Conservation (phyloP, 2,113 vertebrate genomes). For the Lipophrys pholis region DNA sequence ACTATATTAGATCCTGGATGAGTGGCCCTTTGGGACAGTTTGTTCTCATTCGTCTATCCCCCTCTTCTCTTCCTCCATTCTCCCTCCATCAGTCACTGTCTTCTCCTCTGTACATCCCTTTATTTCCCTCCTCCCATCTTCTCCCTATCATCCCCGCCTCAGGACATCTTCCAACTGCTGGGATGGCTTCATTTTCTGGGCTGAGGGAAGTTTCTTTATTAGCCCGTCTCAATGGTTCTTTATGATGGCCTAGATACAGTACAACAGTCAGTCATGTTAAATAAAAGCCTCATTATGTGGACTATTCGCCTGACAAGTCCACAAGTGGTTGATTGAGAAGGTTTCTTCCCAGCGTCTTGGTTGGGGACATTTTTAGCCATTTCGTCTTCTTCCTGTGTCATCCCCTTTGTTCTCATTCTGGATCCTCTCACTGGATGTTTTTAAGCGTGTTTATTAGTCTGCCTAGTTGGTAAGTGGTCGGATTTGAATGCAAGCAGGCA, state of each 20-base stretch:
- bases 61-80: conserved; percentile 8
- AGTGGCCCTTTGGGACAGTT: conserved; percentile 65
- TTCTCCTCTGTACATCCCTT: conserved; percentile 21
- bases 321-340: conserved; percentile 46
- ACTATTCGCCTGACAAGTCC: conserved; percentile 36
- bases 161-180: conserved; percentile 57
- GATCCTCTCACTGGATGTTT: not conserved
- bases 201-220: conserved; percentile 67
- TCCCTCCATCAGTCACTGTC: conserved; percentile 1
- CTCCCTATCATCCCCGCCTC: conserved; percentile 41
- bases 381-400: not conserved
- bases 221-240: conserved; percentile 63
- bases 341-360: not conserved
- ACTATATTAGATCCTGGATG: conserved; percentile 78
- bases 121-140: conserved; percentile 1
- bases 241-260: conserved; percentile 63
- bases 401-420: no score
- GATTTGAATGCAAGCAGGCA: not conserved
- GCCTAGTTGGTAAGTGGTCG: not conserved
- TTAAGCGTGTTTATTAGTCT: not conserved
- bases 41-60: conserved; percentile 73
- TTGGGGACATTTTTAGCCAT: no score
- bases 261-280: conserved; percentile 28
- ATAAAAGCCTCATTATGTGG: conserved; percentile 16
- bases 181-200: conserved; percentile 74